A percentile compares a stretch with the other conserved stretches of the same genome.
phyloP scores from a whole-genome alignment of 2,888 invertebrate genomes.

The Drosophila histrio region DNA sequence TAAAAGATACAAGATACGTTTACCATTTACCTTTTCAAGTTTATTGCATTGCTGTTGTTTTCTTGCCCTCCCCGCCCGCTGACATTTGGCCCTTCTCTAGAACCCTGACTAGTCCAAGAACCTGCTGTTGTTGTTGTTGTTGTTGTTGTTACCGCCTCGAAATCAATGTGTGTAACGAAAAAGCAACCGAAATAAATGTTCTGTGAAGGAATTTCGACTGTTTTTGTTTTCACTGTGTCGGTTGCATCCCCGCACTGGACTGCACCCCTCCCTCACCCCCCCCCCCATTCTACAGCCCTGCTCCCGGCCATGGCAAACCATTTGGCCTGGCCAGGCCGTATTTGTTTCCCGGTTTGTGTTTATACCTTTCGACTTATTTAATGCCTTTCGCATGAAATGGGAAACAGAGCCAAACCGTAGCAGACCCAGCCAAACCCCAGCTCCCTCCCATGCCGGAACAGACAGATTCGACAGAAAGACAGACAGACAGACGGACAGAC shows the following conservation, averaged over 20 bases:
- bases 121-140: slow-evolving; percentile 16
- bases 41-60: slow-evolving; percentile 63
- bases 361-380: slow-evolving; percentile 80
- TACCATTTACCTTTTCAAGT: slow-evolving; percentile 72
- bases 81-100: background rate
- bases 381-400: slow-evolving; percentile 77
- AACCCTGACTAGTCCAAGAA: slow-evolving; percentile 11
- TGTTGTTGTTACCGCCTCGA: slow-evolving; percentile 55
- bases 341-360: slow-evolving; percentile 75
- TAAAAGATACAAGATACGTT: slow-evolving; percentile 70
- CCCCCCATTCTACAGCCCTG: background rate
- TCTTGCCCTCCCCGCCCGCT: background rate
- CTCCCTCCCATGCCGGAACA: slow-evolving; percentile 17
- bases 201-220: slow-evolving; percentile 82
- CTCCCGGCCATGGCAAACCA: slow-evolving; percentile 1
- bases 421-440: slow-evolving; percentile 13
- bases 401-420: slow-evolving; percentile 62
- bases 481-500: slow-evolving; percentile 11
- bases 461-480: slow-evolving; percentile 11
- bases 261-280: background rate
- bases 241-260: slow-evolving; percentile 10
- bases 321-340: slow-evolving; percentile 49
- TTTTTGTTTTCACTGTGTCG: slow-evolving; percentile 62
- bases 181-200: slow-evolving; percentile 81
- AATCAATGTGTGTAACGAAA: slow-evolving; percentile 81